These are phyloP conservation scores for Cephalopterus ornatus DNA, from an alignment of 2,113 vertebrate species.

Conservation along the genomic window DNA sequence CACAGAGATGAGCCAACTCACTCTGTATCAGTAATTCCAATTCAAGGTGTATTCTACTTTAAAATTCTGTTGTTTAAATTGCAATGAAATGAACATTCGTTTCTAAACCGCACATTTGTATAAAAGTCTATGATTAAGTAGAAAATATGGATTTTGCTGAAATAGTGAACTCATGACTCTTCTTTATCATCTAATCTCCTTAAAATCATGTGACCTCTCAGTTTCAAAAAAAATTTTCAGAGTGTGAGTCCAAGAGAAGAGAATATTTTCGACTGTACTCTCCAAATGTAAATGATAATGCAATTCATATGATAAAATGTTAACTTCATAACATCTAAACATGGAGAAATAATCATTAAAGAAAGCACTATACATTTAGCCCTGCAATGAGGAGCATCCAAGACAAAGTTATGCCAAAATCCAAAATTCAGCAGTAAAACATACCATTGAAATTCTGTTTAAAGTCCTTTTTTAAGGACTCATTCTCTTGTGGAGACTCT, in stretches of 20 bases:
- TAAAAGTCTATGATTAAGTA: not conserved
- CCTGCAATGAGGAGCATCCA: not conserved
- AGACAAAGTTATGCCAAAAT: not conserved
- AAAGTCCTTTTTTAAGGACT: not conserved
- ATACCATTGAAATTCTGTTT: not conserved
- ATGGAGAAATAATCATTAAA: not conserved
- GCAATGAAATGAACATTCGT: not conserved
- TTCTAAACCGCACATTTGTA: not conserved
- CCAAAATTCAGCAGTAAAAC: not conserved
- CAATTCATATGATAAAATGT: not conserved
- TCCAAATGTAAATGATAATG: not conserved
- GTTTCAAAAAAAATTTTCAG: not conserved
- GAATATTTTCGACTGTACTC: not conserved
- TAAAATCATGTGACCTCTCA: not conserved
- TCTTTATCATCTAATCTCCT: not conserved
- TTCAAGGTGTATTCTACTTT: not conserved
- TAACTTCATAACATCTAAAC: not conserved
- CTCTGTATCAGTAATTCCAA: not conserved
- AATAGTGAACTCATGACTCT: not conserved
- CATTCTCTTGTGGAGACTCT: not conserved
- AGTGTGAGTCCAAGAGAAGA: not conserved
- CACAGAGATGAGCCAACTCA: not conserved
- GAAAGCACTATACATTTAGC: not conserved
- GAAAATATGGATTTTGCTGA: not conserved
- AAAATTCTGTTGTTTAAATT: not conserved